Evolutionary conservation across 2,113 vertebrate species (phyloP), one percentile per base, ranked within the genome.

Genomic region (Scytalopus superciliaris): DNA sequence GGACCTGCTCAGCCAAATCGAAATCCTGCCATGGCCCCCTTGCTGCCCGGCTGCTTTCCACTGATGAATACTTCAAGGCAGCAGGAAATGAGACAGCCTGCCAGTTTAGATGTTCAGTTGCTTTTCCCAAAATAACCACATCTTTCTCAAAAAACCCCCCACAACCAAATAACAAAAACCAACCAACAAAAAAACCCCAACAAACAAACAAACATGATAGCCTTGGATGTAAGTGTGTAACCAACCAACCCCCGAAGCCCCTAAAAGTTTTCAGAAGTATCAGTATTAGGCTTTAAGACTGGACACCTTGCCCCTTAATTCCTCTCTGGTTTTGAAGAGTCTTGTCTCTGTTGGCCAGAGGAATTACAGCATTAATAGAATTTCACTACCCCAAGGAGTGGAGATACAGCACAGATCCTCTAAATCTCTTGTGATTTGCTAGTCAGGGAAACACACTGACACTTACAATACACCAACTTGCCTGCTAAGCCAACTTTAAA

Each of bases 161-260:
- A 10, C 47, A 47, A 47, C 21, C 47, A 47, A 47, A 47, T 47
- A 47, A 47, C 47, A 47, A 47, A 47, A 47, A 47, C 4, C 21
- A 47, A 47, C 6, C 42, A 47, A 45, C 8, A 31, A 14, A 57
- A 37, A 33, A 31, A 55, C 21, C 49, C 14, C 45, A 55, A 56
- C 62, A 13, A 31, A 56, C n/a, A 56, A 56, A 31, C 10, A 55
- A 19, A 25, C 45, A 33, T 3, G 19, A 84, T 10, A 78, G 6
- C 44, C 12, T 53, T 62, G 0, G 0, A 24, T 35, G 1, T 6
- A 28, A 59, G 8, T 1, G 2, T n/a, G 19, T 31, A 64, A 3
- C 21, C 64, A 52, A 50, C n/a, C n/a, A 25, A 14, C 2, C 14
- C 6, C n/a, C 12, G 9, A 78, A 40, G 24, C 22, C 14, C 12